Evolutionary conservation across 53 echinoderm and acorn worm species (phyloP).

Genomic region (Antedon mediterranea): DNA sequence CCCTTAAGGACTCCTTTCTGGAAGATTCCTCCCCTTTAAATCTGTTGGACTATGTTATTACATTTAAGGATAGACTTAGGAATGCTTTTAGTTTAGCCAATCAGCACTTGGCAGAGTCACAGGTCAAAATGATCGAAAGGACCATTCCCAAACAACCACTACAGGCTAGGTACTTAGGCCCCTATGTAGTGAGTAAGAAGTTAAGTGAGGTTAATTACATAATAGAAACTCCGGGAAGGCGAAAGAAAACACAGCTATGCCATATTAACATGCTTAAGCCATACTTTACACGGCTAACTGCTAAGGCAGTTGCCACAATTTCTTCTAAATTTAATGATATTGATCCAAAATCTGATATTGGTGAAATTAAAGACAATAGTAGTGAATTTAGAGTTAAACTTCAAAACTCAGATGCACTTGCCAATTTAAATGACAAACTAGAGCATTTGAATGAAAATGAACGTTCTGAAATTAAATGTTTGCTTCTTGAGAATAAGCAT

Average conservation of each 20-base stretch:
- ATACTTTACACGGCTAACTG: no score
- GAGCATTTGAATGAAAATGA: not conserved
- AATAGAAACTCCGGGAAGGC: slow-evolving; percentile 36
- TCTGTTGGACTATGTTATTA: slow-evolving; percentile 39
- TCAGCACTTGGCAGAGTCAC: slow-evolving; percentile 2
- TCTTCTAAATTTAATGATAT: no score
- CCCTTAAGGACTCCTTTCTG: slow-evolving; percentile 32
- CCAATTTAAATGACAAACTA: not conserved
- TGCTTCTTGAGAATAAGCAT: slow-evolving; percentile 6
- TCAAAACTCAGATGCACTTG: not conserved
- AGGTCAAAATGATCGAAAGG: slow-evolving; percentile 16
- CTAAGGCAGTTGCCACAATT: no score
- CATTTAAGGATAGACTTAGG: slow-evolving; percentile 18
- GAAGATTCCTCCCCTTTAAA: slow-evolving; percentile 5
- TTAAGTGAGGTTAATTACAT: slow-evolving; percentile 34
- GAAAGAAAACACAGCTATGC: slow-evolving; percentile 29
- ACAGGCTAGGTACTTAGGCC: slow-evolving; percentile 33
- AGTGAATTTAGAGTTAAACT: not conserved
- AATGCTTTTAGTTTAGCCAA: slow-evolving; percentile 25
- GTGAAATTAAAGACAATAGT: no score
- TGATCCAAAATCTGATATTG: no score
- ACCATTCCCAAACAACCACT: slow-evolving; percentile 29
- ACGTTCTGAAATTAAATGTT: no score
- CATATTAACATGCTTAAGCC: slow-evolving; percentile 45
- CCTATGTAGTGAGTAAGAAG: slow-evolving; percentile 22